Evolutionary conservation across 2,797 vertebrate species (phyloP), one percentile per base, ranked within the genome.

Genomic region (Holocentrus rufus): DNA sequence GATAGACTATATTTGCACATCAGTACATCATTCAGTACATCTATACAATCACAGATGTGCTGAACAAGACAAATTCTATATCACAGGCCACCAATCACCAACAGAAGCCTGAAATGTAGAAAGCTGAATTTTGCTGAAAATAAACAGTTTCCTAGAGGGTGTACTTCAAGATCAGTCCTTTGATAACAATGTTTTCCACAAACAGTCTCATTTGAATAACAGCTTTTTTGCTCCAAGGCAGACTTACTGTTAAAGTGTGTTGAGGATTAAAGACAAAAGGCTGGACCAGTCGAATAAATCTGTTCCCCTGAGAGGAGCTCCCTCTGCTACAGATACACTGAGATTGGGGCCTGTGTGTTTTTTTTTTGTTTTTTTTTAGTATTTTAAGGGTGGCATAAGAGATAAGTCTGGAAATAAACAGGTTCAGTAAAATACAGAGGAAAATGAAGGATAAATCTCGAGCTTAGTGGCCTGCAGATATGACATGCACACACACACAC

Each of bases 261-360:
- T n/a, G 74, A 55, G 68, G 79, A 90, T 87, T 82, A 84, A 7
- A 83, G 68, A 84, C 70, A 81, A 85, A 84, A 67, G 74, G 72
- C 55, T 66, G 69, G 73, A 77, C 34, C 66, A 69, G 77, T 78
- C 78, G 77, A 82, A 79, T 77, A 84, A 89, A 87, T 83, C 69
- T 80, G 73, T 65, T 86, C 76, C 73, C 77, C 1, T 9, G 78
- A 80, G 85, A 83, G 76, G 25, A 27, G 25, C 25, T 27, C 25
- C 25, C 25, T 27, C 25, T 27, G 25, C 25, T 27, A 27, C 25
- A 27, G 25, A 27, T 27, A 57, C 30, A 59, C 42, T 4, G 39
- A 42, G 31, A 66, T 25, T 42, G 42, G 58, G 9, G 69, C 2
- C 3, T 20, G 17, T 25, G 18, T 65, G 69, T 67, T 30, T 27